A percentile compares a stretch with the other conserved stretches of the same genome.
phyloP scores from a whole-genome alignment of 2,888 invertebrate species.

The Apamea anceps region DNA sequence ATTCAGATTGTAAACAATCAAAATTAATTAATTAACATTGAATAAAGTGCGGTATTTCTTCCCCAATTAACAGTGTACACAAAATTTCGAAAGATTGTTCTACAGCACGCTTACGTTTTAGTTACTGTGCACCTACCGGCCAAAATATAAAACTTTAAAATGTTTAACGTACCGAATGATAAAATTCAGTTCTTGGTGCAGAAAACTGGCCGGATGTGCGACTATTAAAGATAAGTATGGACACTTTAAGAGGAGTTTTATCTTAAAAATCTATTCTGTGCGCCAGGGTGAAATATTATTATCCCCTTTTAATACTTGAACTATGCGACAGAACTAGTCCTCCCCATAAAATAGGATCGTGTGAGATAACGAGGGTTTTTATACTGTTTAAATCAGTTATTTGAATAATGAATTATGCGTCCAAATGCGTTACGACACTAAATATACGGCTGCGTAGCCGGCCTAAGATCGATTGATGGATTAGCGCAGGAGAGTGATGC shows the following conservation, averaged over 20 bases:
- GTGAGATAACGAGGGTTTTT: constrained; percentile 3
- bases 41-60: constrained; percentile 49
- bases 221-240: constrained; percentile 41
- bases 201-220: constrained; percentile 26
- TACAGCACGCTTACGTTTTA: background rate
- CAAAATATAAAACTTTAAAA: constrained; percentile 19
- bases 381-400: constrained; percentile 12
- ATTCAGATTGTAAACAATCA: constrained; percentile 39
- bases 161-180: constrained; percentile 19
- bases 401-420: constrained; percentile 32
- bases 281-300: constrained; percentile 43
- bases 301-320: constrained; percentile 38
- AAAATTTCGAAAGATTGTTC: constrained; percentile 35
- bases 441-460: constrained; percentile 28
- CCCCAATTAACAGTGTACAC: constrained; percentile 30
- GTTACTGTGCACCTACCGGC: background rate
- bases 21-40: constrained; percentile 54
- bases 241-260: constrained; percentile 38
- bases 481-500: constrained; percentile 15
- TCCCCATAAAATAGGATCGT: constrained; percentile 9
- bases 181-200: constrained; percentile 39
- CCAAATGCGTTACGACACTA: constrained; percentile 2
- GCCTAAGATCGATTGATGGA: constrained; percentile 41
- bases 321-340: constrained; percentile 26
- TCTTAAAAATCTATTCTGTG: constrained; percentile 51